Conservation (phyloP, 2,113 vertebrate species). For the Hystrix cristata region DNA sequence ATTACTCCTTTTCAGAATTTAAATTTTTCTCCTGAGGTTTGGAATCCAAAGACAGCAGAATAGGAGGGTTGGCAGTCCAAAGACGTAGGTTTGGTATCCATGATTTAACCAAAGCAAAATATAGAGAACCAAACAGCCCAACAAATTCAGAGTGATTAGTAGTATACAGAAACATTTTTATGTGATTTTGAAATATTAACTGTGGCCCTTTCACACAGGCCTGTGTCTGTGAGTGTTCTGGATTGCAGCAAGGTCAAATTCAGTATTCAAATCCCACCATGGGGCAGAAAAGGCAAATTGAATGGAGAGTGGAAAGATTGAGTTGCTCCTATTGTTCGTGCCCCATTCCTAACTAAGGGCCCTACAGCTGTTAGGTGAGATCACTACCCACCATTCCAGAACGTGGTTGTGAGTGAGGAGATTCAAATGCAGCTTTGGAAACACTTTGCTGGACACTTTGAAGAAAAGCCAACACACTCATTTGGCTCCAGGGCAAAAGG, state of each 20-base stretch:
- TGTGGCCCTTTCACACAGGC: neutral
- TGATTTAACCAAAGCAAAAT: slow-evolving; percentile 48
- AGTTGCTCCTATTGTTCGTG: slow-evolving; percentile 47
- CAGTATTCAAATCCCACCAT: slow-evolving; percentile 37
- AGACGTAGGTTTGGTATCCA: neutral
- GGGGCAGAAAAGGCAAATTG: slow-evolving; percentile 45
- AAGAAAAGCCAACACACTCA: slow-evolving; percentile 76
- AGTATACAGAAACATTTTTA: neutral
- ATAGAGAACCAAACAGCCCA: neutral
- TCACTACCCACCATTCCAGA: slow-evolving; percentile 76
- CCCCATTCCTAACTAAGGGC: slow-evolving; percentile 65
- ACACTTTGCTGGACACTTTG: slow-evolving; percentile 73
- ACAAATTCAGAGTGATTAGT: neutral
- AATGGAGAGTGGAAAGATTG: slow-evolving; percentile 57
- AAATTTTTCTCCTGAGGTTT: slow-evolving; percentile 42
- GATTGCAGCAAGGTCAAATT: slow-evolving; percentile 13
- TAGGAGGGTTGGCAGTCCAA: neutral
- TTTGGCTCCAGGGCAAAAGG: slow-evolving; percentile 59
- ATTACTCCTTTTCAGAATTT: slow-evolving; percentile 37
- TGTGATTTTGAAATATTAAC: neutral
- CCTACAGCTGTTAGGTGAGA: slow-evolving; percentile 71
- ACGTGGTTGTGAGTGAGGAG: slow-evolving; percentile 37
- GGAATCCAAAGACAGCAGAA: neutral
- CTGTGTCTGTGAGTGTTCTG: neutral
- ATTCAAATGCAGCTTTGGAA: slow-evolving; percentile 74